Base-by-base conservation (phyloP, 2,888 invertebrate genomes). In the Parascotia fuliginaria region DNA sequence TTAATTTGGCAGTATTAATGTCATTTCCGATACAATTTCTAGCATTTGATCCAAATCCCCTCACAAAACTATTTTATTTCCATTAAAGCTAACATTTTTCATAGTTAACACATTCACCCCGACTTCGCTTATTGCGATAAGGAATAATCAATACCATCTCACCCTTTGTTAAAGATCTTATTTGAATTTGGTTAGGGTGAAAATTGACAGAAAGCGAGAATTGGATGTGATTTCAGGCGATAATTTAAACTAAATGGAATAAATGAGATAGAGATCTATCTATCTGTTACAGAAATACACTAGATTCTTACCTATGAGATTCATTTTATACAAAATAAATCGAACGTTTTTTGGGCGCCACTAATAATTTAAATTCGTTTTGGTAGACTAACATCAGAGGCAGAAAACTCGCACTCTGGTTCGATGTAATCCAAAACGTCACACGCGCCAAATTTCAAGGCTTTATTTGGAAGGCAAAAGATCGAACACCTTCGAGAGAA, bases 31-130 rank as follows among this genome's bases (percentile, higher is more conserved):
- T 54, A 43, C 50, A 50, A 50, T 50, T 44, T 44, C 33, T 51
- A 58, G 31, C 32, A 32, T 39, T 52, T 42, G 41, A 48, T 50
- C 50, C 49, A 50, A 50, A 45, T 41, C 42, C 50, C 58, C 43
- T 42, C 39, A 36, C 50, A 43, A 64, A 57, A 63, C 58, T 64
- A 61, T 64, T 58, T 46, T 33, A 55, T 57, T 59, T 63, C 61
- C 59, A 70, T 68, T 64, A 60, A 55, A 54, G 4, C 41, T 34
- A 60, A 59, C 62, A 74, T 73, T 72, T 66, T 66, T 73, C 66
- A 66, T 66, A 65, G 64, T 74, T 71, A 73, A 62, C 59, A 61
- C 69, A 70, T 69, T 58, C 74, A 70, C 74, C 69, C 69, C 42
- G 34, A 39, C 44, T 51, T 54, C 49, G 49, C 56, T 55, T 68